These are phyloP conservation scores for Apamea sordens DNA, from an alignment of 2,888 invertebrate species.

Conservation along the genomic window DNA sequence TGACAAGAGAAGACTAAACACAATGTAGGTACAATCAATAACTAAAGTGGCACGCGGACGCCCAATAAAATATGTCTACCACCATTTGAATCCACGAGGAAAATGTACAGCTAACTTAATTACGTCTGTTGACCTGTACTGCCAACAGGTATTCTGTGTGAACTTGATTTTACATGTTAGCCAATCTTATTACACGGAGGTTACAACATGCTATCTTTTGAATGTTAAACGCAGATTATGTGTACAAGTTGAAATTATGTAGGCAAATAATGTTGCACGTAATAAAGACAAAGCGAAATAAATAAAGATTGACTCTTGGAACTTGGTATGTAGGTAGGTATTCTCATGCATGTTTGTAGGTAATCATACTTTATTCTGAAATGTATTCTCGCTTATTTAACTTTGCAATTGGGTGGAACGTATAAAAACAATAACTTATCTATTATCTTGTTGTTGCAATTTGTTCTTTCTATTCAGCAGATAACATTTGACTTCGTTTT, in stretches of 20 bases:
- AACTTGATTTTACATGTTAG: constrained; percentile 13
- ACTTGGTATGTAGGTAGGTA: neutral
- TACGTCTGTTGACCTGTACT: constrained; percentile 11
- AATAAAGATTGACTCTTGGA: constrained; percentile 3
- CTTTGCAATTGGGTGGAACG: constrained; percentile 37
- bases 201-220: constrained; percentile 15
- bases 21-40: constrained; percentile 47
- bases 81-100: constrained; percentile 28
- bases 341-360: neutral
- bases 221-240: neutral
- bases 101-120: constrained; percentile 22
- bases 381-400: constrained; percentile 31
- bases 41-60: constrained; percentile 35
- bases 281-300: constrained; percentile 19
- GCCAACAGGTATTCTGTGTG: constrained; percentile 3
- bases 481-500: constrained; percentile 16
- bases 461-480: neutral
- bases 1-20: constrained; percentile 34
- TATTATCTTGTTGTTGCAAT: constrained; percentile 5
- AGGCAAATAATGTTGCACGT: neutral
- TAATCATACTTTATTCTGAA: constrained; percentile 15
- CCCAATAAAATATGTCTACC: constrained; percentile 5
- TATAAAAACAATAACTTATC: constrained; percentile 20
- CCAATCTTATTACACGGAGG: constrained; percentile 7
- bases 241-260: constrained; percentile 2